Evolutionary conservation across 2,888 invertebrate species (phyloP).

Genomic region (Eutolmus rufibarbis): DNA sequence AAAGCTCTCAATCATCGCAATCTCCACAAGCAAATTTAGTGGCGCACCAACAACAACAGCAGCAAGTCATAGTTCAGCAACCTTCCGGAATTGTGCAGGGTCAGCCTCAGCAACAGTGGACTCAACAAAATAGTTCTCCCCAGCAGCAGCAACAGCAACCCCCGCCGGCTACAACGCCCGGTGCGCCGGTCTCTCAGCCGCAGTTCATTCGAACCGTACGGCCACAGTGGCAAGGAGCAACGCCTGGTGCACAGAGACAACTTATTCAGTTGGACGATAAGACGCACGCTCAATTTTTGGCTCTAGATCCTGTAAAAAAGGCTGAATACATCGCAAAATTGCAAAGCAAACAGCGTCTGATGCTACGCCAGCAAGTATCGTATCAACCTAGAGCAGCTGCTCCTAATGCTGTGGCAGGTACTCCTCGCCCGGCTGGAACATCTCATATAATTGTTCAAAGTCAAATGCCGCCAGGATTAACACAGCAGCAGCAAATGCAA

Average conservation of each 20-base stretch:
- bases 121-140: conserved; percentile 55
- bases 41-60: conserved; percentile 65
- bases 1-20: conserved; percentile 50
- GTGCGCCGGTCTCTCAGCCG: conserved; percentile 44
- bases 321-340: conserved; percentile 81
- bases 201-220: conserved; percentile 53
- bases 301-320: conserved; percentile 80
- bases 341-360: conserved; percentile 68
- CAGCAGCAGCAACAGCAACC: conserved; percentile 54
- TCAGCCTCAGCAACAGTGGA: conserved; percentile 67
- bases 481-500: conserved; percentile 71
- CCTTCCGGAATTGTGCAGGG: conserved; percentile 50
- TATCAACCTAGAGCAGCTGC: conserved; percentile 60
- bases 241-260: conserved; percentile 66
- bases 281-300: conserved; percentile 83
- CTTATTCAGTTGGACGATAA: conserved; percentile 83
- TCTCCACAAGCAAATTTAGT: conserved; percentile 55
- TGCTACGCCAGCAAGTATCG: conserved; percentile 66
- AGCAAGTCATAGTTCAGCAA: conserved; percentile 52
- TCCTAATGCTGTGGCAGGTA: conserved; percentile 62
- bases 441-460: conserved; percentile 75
- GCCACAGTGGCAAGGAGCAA: conserved; percentile 53
- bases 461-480: conserved; percentile 72
- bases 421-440: conserved; percentile 61
- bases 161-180: conserved; percentile 59